These are phyloP conservation scores for Drosophila equinoxialis DNA, from an alignment of 1,140 invertebrate species.

Conservation along the genomic window DNA sequence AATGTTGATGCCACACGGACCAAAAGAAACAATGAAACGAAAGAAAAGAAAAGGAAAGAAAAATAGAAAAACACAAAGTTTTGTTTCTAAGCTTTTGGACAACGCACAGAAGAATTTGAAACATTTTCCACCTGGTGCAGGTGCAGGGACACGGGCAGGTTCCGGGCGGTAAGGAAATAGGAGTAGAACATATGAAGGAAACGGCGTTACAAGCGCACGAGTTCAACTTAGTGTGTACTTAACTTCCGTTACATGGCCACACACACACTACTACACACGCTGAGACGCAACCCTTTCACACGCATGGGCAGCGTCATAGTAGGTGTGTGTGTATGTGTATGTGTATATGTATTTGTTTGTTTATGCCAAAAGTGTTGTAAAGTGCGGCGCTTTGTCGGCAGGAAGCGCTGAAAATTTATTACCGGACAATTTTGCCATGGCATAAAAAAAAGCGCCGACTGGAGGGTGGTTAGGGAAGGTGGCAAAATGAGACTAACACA, in stretches of 20 bases:
- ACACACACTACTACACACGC: conserved; percentile 22
- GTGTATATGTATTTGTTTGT: conserved; percentile 64
- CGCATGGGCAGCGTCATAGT: conserved; percentile 54
- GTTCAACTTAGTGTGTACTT: conserved; percentile 81
- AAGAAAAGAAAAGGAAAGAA: background rate
- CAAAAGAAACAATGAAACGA: conserved; percentile 31
- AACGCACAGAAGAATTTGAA: conserved; percentile 58
- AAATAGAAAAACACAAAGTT: conserved; percentile 42
- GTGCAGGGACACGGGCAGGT: background rate
- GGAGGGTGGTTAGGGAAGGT: conserved; percentile 23
- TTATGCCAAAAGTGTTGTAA: conserved; percentile 81
- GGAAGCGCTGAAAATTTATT: conserved; percentile 81
- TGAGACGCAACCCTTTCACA: conserved; percentile 59
- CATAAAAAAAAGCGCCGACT: conserved; percentile 57
- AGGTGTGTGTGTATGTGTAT: conserved; percentile 17
- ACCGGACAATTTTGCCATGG: conserved; percentile 77
- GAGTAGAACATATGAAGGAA: conserved; percentile 73
- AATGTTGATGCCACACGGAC: conserved; percentile 69
- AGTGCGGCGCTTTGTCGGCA: conserved; percentile 80
- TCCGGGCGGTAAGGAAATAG: background rate
- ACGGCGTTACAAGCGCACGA: conserved; percentile 75
- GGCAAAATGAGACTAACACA: conserved; percentile 29
- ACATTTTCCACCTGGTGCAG: conserved; percentile 74
- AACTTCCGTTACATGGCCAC: conserved; percentile 78
- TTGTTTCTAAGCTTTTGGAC: conserved; percentile 80